phyloP scores from a whole-genome alignment of 2,888 invertebrate species.

The Epinotia nisella region DNA sequence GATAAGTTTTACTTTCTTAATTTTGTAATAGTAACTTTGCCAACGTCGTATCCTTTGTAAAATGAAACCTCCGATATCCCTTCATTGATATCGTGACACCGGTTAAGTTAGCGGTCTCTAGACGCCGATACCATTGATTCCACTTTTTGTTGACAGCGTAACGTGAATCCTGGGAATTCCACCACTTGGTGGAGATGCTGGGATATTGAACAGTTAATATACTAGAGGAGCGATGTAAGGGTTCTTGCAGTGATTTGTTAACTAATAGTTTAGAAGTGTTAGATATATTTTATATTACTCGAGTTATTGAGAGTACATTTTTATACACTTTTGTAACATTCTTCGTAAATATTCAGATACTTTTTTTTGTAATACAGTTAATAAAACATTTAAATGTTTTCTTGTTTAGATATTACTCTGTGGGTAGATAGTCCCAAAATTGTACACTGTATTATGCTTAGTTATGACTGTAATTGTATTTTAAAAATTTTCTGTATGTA shows the following conservation, averaged over 20 bases:
- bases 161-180: slow-evolving; percentile 27
- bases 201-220: slow-evolving; percentile 33
- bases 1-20: not conserved
- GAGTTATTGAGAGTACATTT: too few relatives aligned
- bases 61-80: not conserved
- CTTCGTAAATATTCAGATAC: too few relatives aligned
- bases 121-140: slow-evolving; percentile 42
- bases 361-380: too few relatives aligned
- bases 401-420: too few relatives aligned
- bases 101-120: slow-evolving; percentile 31
- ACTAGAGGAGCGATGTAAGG: slow-evolving; percentile 2
- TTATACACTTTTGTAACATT: too few relatives aligned
- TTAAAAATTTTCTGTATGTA: too few relatives aligned
- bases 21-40: not conserved
- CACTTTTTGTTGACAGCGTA: slow-evolving; percentile 37
- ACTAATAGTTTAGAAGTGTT: not conserved
- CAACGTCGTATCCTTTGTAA: not conserved
- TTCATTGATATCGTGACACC: slow-evolving; percentile 7
- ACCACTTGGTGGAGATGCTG: slow-evolving; percentile 4
- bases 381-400: too few relatives aligned
- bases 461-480: too few relatives aligned
- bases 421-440: too few relatives aligned
- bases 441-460: too few relatives aligned
- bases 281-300: too few relatives aligned
- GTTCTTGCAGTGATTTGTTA: slow-evolving; percentile 12